Base-by-base conservation (phyloP, 2,113 vertebrate genomes). In the Melanerpes aurifrons region DNA sequence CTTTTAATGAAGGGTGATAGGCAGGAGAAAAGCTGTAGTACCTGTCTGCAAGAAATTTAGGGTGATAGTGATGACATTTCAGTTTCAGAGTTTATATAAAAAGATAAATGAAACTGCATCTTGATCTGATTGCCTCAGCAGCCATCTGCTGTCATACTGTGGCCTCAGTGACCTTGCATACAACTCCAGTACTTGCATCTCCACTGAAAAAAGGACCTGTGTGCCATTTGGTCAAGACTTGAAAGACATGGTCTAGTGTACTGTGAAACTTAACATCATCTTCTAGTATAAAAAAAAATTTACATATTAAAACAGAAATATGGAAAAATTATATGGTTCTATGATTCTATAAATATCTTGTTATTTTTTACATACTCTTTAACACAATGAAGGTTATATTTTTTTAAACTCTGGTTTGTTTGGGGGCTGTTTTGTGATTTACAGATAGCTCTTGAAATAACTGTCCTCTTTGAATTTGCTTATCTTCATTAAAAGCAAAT, bases 241-340 rank as follows among this genome's bases (percentile, higher is more conserved):
- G 28, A 57, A 71, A 31, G n/a, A 0, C 0, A 1, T 47, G 5
- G 8, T 57, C 9, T 29, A 40, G 56, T 24, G 22, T 82, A 3
- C 47, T 2, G 6, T 56, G 56, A 48, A 57, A 22, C 32, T 73
- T 72, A 14, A 5, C 26, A 68, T 48, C 11, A 22, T 29, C 28
- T 31, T 66, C 26, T 57, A 22, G 26, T 82, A 40, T 54, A 15
- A 40, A 54, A 56, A 86, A 54, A 57, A 13, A 77, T 87, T 64
- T 81, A 24, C 12, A 35, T 63, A 18, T 67, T 59, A 71, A 74
- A 87, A 35, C 12, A 69, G 5, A 48, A 3, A 15, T 25, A 18
- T 19, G 20, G 47, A 47, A 47, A 15, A 17, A 15, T 47, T 47
- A 47, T 47, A 47, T 47, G 45, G 9, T 19, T 20, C 47, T 48